phyloP scores from a whole-genome alignment of 2,888 invertebrate genomes.

The Galerucella calmariensis region DNA sequence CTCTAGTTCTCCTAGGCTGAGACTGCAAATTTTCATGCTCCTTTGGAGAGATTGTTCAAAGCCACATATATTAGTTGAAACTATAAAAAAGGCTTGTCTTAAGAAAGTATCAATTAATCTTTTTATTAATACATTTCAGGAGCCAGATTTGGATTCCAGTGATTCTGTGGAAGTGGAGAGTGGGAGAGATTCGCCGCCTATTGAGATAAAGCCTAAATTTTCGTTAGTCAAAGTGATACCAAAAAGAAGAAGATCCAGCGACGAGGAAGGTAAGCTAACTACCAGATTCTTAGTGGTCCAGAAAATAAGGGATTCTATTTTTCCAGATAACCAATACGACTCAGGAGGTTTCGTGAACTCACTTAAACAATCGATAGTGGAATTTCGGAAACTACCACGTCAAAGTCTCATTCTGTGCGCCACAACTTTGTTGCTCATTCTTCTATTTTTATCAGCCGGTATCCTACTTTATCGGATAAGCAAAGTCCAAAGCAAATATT shows the following conservation, averaged over 20 bases:
- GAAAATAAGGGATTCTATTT: background rate
- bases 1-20: too few relatives aligned
- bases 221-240: constrained; percentile 40
- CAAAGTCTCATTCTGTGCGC: constrained; percentile 68
- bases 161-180: constrained; percentile 60
- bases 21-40: too few relatives aligned
- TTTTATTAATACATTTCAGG: constrained; percentile 45
- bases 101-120: too few relatives aligned
- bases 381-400: constrained; percentile 62
- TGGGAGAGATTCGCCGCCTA: constrained; percentile 54
- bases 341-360: constrained; percentile 47
- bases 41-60: too few relatives aligned
- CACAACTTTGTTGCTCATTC: constrained; percentile 68
- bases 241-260: constrained; percentile 44
- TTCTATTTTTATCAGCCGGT: constrained; percentile 70
- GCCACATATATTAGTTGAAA: too few relatives aligned
- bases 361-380: constrained; percentile 52
- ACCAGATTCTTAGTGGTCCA: background rate
- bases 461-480: constrained; percentile 70
- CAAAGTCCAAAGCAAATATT: constrained; percentile 61
- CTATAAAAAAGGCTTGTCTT: too few relatives aligned
- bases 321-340: constrained; percentile 43
- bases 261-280: constrained; percentile 45
- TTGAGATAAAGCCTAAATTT: constrained; percentile 48
- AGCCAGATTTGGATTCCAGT: constrained; percentile 54